A percentile compares a stretch with the other conserved stretches of the same genome.
phyloP scores from a whole-genome alignment of 2,113 vertebrate species.

The Vombatus ursinus region DNA sequence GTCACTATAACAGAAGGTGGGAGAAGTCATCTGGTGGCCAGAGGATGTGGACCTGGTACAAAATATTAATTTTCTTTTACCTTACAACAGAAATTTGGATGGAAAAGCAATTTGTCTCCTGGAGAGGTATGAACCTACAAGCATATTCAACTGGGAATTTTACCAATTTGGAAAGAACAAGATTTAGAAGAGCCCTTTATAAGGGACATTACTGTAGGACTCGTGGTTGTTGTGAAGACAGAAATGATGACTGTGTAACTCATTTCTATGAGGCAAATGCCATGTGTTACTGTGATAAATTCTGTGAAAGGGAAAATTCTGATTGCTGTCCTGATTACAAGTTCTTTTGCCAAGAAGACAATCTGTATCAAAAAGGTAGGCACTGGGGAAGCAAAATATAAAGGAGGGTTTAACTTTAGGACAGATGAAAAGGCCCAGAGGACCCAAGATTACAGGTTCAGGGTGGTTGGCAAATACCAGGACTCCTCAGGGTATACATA shows the following conservation, averaged over 20 bases:
- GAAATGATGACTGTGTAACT: constrained; percentile 82
- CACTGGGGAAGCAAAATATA: background rate
- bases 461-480: background rate
- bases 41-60: constrained; percentile 77
- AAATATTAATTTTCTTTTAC: constrained; percentile 74
- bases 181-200: constrained; percentile 77
- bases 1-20: background rate
- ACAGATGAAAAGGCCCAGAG: background rate
- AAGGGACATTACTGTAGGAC: constrained; percentile 78
- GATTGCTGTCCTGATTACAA: constrained; percentile 87
- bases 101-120: constrained; percentile 50
- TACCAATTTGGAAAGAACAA: constrained; percentile 51
- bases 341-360: constrained; percentile 73
- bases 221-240: constrained; percentile 83
- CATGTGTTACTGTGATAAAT: constrained; percentile 85
- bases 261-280: constrained; percentile 77
- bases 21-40: constrained; percentile 6
- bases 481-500: background rate
- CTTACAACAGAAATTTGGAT: constrained; percentile 70
- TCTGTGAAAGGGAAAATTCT: constrained; percentile 79
- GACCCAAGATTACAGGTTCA: background rate
- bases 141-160: constrained; percentile 59
- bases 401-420: background rate
- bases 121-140: constrained; percentile 29
- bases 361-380: constrained; percentile 73